A percentile compares a stretch with the other conserved stretches of the same genome.
These are phyloP conservation scores for Acanthiza pusilla DNA, from an alignment of 2,797 vertebrate species.

Conservation along the genomic window DNA sequence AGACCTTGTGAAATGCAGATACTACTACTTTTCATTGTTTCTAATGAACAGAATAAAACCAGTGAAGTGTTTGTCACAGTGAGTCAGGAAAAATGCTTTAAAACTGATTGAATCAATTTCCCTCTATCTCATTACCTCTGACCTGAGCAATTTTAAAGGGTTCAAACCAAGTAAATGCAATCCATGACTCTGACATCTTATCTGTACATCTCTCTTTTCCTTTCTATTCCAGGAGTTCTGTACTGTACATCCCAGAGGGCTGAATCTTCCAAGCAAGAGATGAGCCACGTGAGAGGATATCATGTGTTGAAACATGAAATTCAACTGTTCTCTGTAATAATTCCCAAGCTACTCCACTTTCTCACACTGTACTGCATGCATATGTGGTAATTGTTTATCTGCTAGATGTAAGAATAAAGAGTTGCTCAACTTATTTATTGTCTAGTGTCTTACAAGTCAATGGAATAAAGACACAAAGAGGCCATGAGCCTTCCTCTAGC, in stretches of 20 bases:
- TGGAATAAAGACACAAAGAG: background rate
- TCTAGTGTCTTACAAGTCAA: background rate
- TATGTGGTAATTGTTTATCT: background rate
- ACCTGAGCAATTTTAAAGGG: conserved; percentile 24
- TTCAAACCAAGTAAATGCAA: background rate
- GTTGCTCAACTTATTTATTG: conserved; percentile 24
- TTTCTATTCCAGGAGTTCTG: background rate
- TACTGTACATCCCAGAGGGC: background rate
- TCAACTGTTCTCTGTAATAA: background rate
- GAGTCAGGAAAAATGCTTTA: conserved; percentile 30
- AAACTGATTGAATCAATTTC: conserved; percentile 37
- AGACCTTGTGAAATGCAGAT: conserved; percentile 13
- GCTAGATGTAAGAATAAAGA: conserved; percentile 21
- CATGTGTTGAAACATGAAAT: background rate
- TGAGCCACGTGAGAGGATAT: background rate
- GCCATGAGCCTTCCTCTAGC: background rate
- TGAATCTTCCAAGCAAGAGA: background rate
- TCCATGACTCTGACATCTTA: background rate
- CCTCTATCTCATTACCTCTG: conserved; percentile 32
- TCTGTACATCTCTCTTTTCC: background rate
- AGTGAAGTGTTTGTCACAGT: conserved; percentile 3
- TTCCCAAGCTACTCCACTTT: background rate
- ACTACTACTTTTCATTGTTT: conserved; percentile 9
- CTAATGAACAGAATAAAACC: background rate
- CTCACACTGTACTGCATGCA: background rate